Conservation (phyloP, 2,888 invertebrate genomes). For the Lepas anatifera region DNA sequence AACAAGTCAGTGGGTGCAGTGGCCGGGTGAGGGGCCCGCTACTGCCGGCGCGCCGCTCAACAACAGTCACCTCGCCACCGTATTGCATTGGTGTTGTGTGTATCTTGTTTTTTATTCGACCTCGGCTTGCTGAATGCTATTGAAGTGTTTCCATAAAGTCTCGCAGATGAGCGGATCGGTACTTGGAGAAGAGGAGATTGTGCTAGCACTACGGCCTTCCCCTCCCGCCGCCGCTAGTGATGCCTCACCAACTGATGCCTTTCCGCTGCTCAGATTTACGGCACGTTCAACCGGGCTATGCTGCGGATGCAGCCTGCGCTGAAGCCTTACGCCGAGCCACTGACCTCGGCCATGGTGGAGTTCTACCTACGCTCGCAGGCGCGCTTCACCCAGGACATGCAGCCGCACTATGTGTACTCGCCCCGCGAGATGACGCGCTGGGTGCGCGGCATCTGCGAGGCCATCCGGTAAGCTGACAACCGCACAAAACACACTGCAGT, state of each 20-base stretch:
- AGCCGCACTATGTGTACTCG: constrained; percentile 99
- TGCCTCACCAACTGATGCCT: too few species aligned
- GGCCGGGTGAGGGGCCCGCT: not conserved
- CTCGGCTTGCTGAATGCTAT: too few species aligned
- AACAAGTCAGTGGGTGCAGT: constrained; percentile 44
- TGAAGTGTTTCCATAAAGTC: too few species aligned
- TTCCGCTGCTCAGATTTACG: constrained; percentile 32
- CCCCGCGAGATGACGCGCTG: constrained; percentile 98
- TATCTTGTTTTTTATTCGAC: too few species aligned
- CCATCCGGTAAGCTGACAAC: constrained; percentile 49
- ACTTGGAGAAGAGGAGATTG: too few species aligned
- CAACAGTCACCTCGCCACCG: too few species aligned
- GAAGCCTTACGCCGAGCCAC: constrained; percentile 84
- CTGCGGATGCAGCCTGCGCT: constrained; percentile 81
- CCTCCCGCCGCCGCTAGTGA: too few species aligned
- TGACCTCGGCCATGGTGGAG: constrained; percentile 98
- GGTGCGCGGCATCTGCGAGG: constrained; percentile 99
- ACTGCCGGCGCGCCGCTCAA: too few species aligned
- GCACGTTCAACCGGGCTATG: constrained; percentile 62
- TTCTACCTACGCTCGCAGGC: constrained; percentile 95
- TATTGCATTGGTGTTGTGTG: too few species aligned
- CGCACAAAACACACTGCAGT: not conserved
- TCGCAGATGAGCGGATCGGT: too few species aligned
- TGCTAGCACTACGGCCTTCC: too few species aligned
- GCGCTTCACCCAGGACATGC: constrained; percentile 98